A percentile compares a stretch with the other conserved stretches of the same genome.
These are phyloP conservation scores for Xestia rhomboidea DNA, from an alignment of 2,888 invertebrate species.

Conservation along the genomic window DNA sequence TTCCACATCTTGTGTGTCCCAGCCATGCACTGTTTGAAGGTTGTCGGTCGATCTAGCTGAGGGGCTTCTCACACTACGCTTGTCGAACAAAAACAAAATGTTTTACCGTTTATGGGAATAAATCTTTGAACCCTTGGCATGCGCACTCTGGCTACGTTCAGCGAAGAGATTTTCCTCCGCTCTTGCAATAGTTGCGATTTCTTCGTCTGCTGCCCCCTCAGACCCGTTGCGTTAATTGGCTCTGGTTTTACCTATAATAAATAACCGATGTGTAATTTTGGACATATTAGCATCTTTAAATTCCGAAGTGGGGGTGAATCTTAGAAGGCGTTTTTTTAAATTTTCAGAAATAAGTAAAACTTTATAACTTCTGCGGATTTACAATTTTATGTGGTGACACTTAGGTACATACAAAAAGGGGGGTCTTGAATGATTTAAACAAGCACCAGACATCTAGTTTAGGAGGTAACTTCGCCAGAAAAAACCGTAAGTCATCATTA, in stretches of 20 bases:
- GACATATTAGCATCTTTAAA: not conserved
- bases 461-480: not conserved
- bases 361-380: not conserved
- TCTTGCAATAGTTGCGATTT: slow-evolving; percentile 68
- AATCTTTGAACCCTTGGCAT: slow-evolving; percentile 78
- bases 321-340: not conserved
- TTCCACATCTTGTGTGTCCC: not conserved
- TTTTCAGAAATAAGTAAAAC: not conserved
- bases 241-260: slow-evolving; percentile 80
- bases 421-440: not conserved
- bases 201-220: slow-evolving; percentile 63
- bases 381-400: not conserved
- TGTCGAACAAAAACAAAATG: not conserved
- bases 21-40: not conserved
- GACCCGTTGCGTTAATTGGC: slow-evolving; percentile 44
- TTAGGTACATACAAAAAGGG: not conserved
- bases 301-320: not conserved
- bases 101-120: slow-evolving; percentile 80
- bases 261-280: not conserved
- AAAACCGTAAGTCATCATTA: not conserved
- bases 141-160: slow-evolving; percentile 75
- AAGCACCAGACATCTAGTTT: not conserved
- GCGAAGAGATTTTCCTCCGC: slow-evolving; percentile 71
- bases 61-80: not conserved
- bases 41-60: not conserved